Base-by-base conservation (phyloP, 2,888 invertebrate species). In the Cantharis lateralis region DNA sequence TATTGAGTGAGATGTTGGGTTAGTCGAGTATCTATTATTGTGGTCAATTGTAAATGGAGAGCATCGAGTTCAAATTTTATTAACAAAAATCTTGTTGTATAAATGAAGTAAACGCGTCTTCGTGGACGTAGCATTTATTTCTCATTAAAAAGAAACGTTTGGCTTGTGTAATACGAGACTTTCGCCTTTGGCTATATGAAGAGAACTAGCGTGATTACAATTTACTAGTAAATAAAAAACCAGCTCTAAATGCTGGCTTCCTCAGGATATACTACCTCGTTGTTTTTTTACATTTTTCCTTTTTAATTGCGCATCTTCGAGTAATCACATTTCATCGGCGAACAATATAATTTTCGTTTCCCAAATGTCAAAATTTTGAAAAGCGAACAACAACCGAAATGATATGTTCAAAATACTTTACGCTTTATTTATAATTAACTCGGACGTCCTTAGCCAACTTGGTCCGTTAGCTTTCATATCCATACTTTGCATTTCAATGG, bases 1-100 rank as follows among this genome's bases (percentile, higher is more conserved):
- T 78, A 78, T 76, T 76, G 71, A 48, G 48, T 48, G 48, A 78
- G 78, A 74, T 72, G 78, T 78, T 68, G 71, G 11, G 64, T 66
- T 28, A 32, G 64, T 71, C 71, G 9, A 48, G 48, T 48, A n/a
- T 74, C 70, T 78, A 70, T 76, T 78, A 76, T 76, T 76, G 78
- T 78, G 78, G 78, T 76, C 15, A 64, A 9, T 66, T 28, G 32
- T 72, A 70, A 71, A 78, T 74, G 72, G 74, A 78, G 73, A 68
- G 48, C 69, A 74, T 48, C 48, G 48, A 48, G 48, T 5, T n/a
- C 13, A 32, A 13, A 13, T 32, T 32, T 11, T 11, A 11, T 11
- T 32, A 32, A 11, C 32, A 32, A 32, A 32, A 32, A 32, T 32
- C 11, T 13, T 32, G 3, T 32, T 32, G 32, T n/a, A n/a, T 24